These are phyloP conservation scores for Metridium senile DNA, from an alignment of 92 coral and sea anemone genomes.

Conservation along the genomic window DNA sequence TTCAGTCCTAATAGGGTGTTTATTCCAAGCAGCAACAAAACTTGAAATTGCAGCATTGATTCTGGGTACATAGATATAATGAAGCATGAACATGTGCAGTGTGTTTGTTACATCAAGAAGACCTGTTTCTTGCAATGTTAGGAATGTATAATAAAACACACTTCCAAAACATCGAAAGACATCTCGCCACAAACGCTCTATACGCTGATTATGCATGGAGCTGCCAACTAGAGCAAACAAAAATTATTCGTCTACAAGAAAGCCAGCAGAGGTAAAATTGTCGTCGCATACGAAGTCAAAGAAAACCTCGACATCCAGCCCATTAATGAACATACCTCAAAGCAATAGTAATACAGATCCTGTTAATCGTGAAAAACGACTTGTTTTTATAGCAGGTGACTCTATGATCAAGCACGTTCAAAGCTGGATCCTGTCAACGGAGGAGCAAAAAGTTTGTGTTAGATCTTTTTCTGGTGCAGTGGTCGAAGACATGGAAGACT, in stretches of 20 bases:
- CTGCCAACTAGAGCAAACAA: conserved; percentile 19
- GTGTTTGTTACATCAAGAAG: conserved; percentile 48
- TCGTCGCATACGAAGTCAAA: too few species aligned
- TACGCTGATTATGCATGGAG: conserved; percentile 63
- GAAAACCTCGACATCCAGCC: too few species aligned
- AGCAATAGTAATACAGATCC: too few species aligned
- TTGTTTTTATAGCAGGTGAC: too few species aligned
- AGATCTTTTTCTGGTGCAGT: too few species aligned
- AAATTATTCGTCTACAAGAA: too few species aligned
- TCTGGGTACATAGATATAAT: conserved; percentile 53
- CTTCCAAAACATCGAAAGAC: conserved; percentile 59
- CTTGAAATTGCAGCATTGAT: conserved; percentile 53
- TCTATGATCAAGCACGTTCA: too few species aligned
- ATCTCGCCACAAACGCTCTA: conserved; percentile 65
- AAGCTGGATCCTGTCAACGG: too few species aligned
- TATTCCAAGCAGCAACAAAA: conserved; percentile 67
- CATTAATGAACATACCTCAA: too few species aligned
- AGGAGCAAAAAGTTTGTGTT: too few species aligned
- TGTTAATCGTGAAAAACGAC: too few species aligned
- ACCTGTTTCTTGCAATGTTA: conserved; percentile 54
- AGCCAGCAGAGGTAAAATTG: neutral
- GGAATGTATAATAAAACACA: conserved; percentile 63
- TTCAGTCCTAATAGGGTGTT: conserved; percentile 72
- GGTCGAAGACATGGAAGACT: too few species aligned
- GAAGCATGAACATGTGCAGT: conserved; percentile 52